Evolutionary conservation across 2,888 invertebrate species (phyloP).

Genomic region (Parapristionchus giblindavisi): DNA sequence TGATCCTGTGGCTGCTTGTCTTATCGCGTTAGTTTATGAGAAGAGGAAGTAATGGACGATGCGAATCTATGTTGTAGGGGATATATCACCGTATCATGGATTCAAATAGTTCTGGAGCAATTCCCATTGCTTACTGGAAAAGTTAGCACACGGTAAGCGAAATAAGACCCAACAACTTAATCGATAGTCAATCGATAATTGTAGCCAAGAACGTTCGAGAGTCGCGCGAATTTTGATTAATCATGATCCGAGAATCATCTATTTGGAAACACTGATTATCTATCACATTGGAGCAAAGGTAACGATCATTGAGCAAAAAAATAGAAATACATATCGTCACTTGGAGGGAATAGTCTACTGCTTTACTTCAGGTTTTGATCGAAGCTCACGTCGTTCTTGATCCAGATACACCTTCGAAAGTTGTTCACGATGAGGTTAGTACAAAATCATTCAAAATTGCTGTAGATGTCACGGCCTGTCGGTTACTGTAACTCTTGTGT

Average conservation of each 20-base stretch:
- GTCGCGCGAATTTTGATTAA: conserved; percentile 43
- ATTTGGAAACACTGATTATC: conserved; percentile 68
- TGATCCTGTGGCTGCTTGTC: conserved; percentile 71
- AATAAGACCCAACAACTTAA: neutral
- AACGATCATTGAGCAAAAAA: neutral
- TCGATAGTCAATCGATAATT: neutral
- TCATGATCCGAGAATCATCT: conserved; percentile 44
- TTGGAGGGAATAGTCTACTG: neutral
- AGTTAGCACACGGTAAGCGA: conserved; percentile 35
- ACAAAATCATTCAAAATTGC: too few species aligned
- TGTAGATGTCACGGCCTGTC: too few species aligned
- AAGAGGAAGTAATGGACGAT: neutral
- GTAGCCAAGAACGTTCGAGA: conserved; percentile 40
- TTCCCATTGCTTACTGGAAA: conserved; percentile 46
- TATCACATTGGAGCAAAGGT: conserved; percentile 68
- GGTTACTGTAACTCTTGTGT: too few species aligned
- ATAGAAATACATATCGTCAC: neutral
- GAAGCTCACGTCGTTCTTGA: conserved; percentile 69
- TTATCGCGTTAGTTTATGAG: conserved; percentile 47
- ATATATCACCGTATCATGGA: conserved; percentile 49
- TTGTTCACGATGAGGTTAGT: conserved; percentile 70
- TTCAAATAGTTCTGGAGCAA: conserved; percentile 42
- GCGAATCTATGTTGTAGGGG: conserved; percentile 37
- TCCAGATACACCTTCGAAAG: conserved; percentile 69
- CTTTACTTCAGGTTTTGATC: conserved; percentile 54